A percentile compares a stretch with the other conserved stretches of the same genome.
These are phyloP conservation scores for Gastrophysa polygoni DNA, from an alignment of 2,888 invertebrate genomes.

Conservation along the genomic window DNA sequence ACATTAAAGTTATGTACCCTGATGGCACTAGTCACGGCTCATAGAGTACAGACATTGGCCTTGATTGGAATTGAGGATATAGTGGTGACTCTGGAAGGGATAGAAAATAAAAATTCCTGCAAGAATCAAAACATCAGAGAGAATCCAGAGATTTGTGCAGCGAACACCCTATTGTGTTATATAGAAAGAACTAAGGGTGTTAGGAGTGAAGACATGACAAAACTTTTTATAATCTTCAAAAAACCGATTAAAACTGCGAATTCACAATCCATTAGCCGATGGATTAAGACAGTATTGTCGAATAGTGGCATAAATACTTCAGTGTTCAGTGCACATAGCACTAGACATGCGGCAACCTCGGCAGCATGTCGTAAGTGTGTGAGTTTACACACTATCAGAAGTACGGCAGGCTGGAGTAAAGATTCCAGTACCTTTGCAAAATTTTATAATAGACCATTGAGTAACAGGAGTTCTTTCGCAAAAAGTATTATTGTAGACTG, in stretches of 20 bases:
- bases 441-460: too few species aligned
- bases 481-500: slow-evolving; percentile 3
- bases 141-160: slow-evolving; percentile 27
- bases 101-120: slow-evolving; percentile 35
- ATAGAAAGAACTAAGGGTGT: slow-evolving; percentile 22
- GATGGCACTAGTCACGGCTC: slow-evolving; percentile 37
- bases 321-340: too few species aligned
- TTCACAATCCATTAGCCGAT: slow-evolving; percentile 35
- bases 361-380: slow-evolving; percentile 34
- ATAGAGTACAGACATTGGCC: slow-evolving; percentile 37
- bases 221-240: slow-evolving; percentile 33
- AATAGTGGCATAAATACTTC: slow-evolving; percentile 34
- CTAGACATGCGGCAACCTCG: slow-evolving; percentile 41
- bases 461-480: too few species aligned
- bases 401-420: too few species aligned
- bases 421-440: slow-evolving; percentile 33
- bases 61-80: slow-evolving; percentile 31
- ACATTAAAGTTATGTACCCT: too few species aligned
- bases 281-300: slow-evolving; percentile 33
- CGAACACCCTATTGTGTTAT: slow-evolving; percentile 23
- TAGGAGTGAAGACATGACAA: slow-evolving; percentile 1
- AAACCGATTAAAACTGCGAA: slow-evolving; percentile 31
- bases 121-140: slow-evolving; percentile 32
- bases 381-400: too few species aligned
- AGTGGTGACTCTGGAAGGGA: background rate